Evolutionary conservation across 2,888 invertebrate species (phyloP).

Genomic region (Seladonia tumulorum): DNA sequence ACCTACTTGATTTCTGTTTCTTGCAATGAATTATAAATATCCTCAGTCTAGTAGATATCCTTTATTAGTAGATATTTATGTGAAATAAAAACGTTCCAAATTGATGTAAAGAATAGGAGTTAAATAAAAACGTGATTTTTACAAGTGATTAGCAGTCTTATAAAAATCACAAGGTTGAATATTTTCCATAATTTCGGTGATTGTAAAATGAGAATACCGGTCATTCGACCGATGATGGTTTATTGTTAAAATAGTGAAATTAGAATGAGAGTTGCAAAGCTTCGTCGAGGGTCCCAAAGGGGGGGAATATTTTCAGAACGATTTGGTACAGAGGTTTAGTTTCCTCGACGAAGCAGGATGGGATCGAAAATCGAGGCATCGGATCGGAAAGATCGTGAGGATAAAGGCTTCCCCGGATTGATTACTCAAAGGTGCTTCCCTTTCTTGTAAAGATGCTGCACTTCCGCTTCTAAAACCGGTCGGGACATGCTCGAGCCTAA

Average conservation of each 20-base stretch:
- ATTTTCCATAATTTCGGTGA: too few relatives aligned
- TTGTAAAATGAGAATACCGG: too few relatives aligned
- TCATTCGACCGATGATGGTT: too few relatives aligned
- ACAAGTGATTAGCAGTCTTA: too few relatives aligned
- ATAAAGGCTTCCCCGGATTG: slow-evolving; percentile 35
- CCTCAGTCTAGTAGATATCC: too few relatives aligned
- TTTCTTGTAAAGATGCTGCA: slow-evolving; percentile 41
- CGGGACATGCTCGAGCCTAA: slow-evolving; percentile 33
- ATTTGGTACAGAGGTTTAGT: background rate
- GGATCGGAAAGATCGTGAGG: slow-evolving; percentile 18
- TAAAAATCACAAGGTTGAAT: too few relatives aligned
- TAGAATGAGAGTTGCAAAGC: background rate
- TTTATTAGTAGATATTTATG: too few relatives aligned
- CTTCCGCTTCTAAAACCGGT: slow-evolving; percentile 55
- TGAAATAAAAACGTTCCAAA: too few relatives aligned
- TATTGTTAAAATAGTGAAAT: background rate
- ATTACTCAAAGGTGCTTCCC: slow-evolving; percentile 42
- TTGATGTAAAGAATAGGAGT: too few relatives aligned
- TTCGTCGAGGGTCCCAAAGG: background rate
- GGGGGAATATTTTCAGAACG: background rate
- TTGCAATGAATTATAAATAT: too few relatives aligned
- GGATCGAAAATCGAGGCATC: slow-evolving; percentile 7
- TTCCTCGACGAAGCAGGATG: background rate
- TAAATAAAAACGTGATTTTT: too few relatives aligned
- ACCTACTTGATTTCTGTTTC: too few relatives aligned